These are phyloP conservation scores for Yasuhikotakia modesta DNA, from an alignment of 2,797 vertebrate genomes.

Conservation along the genomic window DNA sequence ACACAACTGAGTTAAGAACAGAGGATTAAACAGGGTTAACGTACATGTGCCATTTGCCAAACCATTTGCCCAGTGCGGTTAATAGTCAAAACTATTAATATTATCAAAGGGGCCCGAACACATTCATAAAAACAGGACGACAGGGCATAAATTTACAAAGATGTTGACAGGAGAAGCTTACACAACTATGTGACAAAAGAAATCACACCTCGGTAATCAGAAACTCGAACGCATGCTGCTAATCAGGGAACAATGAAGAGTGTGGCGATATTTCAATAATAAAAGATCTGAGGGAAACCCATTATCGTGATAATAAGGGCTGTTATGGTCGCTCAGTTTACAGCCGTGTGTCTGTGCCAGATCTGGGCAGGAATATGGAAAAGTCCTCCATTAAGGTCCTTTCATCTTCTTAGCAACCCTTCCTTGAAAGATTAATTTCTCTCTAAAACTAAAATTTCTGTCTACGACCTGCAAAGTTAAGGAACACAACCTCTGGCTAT, in stretches of 20 bases:
- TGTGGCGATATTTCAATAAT: constrained; percentile 65
- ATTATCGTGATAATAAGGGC: constrained; percentile 61
- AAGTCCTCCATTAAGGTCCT: constrained; percentile 51
- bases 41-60: too few relatives aligned
- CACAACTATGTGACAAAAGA: constrained; percentile 36
- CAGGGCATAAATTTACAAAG: neutral
- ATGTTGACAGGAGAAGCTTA: constrained; percentile 11
- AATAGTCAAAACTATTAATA: neutral
- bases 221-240: constrained; percentile 21
- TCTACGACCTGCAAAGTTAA: neutral
- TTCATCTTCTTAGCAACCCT: constrained; percentile 55
- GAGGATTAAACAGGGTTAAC: too few relatives aligned
- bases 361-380: constrained; percentile 54
- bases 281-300: constrained; percentile 62
- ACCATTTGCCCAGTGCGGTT: constrained; percentile 16
- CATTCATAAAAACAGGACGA: constrained; percentile 2
- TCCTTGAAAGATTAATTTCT: constrained; percentile 9
- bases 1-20: constrained; percentile 2
- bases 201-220: constrained; percentile 53
- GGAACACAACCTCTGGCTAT: neutral
- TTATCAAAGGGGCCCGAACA: neutral
- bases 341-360: constrained; percentile 7
- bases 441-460: too few relatives aligned
- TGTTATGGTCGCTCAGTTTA: constrained; percentile 35
- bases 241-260: constrained; percentile 51